Evolutionary conservation across 2,797 vertebrate genomes (phyloP), one percentile per base, ranked within the genome.

Genomic region (Gymnothorax javanicus): DNA sequence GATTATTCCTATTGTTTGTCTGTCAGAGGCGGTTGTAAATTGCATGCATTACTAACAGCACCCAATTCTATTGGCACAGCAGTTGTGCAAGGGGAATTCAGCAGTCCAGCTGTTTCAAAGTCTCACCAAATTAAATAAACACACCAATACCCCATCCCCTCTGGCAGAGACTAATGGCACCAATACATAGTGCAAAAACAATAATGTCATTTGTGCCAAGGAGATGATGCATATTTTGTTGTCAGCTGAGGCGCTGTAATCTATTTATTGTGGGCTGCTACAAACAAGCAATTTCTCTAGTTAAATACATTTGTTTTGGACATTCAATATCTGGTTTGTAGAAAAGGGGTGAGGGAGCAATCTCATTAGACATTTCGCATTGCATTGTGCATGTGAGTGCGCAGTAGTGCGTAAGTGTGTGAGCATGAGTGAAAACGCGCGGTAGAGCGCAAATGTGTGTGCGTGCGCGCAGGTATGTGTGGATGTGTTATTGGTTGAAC

Each of bases 161-260:
- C 90, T 94, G 94, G 92, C 94, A 94, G 93, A 94, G 95, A 96
- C 92, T 95, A 95, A 95, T 95, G 93, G 92, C 87, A 88, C 92
- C 94, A 95, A 95, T 95, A 95, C 93, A 93, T 94, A 94, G 93
- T 93, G 93, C 94, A 95, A 94, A 92, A 92, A 92, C 92, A 94
- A 89, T 95, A 92, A 94, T 91, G 91, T 88, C 92, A 94, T 95
- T 93, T 91, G 90, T 90, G 93, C 84, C 69, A 84, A 81, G 50
- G 50, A 54, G 67, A 82, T 33, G 75, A 52, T 59, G 52, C 75
- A 58, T 71, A 71, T 85, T 85, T 25, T 85, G 50, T 27, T 60
- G 64, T 56, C 50, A 71, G n/a, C 11, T 57, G 20, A 43, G 84
- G 43, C 67, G 56, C n/a, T 73, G 59, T 85, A 73, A 85, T 85